Conservation (phyloP, 2,888 invertebrate species). For the Nasonia oneida region DNA sequence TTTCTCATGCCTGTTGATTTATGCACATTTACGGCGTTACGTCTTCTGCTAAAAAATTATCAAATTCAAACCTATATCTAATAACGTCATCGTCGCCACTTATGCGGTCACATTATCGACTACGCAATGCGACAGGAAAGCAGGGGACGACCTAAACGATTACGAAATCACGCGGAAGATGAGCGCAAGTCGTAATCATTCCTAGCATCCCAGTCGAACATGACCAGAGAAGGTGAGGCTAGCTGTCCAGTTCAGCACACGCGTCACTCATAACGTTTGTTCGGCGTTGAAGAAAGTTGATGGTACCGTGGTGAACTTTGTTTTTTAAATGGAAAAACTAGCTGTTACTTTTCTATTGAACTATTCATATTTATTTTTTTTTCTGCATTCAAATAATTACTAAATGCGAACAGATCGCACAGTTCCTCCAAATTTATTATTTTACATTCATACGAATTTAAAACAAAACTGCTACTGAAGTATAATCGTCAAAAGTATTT, state of each 20-base stretch:
- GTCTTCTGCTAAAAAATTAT: neutral
- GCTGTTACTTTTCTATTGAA: too few relatives aligned
- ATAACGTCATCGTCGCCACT: neutral
- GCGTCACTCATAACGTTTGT: conserved; percentile 25
- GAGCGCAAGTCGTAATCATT: neutral
- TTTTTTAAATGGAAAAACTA: too few relatives aligned
- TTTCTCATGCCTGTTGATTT: neutral
- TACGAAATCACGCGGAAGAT: conserved; percentile 28
- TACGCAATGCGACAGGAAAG: neutral
- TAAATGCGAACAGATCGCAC: too few relatives aligned
- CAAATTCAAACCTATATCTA: neutral
- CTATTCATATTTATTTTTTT: too few relatives aligned
- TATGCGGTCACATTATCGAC: neutral
- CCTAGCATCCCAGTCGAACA: neutral
- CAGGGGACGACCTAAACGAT: neutral
- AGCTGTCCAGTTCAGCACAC: neutral
- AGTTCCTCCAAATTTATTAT: too few relatives aligned
- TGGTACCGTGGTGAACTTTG: neutral
- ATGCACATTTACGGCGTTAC: neutral
- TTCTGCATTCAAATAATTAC: too few relatives aligned
- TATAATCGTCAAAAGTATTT: neutral
- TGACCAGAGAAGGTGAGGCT: conserved; percentile 42
- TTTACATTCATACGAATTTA: too few relatives aligned
- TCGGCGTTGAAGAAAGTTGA: conserved; percentile 11
- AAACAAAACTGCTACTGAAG: too few relatives aligned